Conservation (phyloP, 92 coral and sea anemone genomes). For the Metridium senile region DNA sequence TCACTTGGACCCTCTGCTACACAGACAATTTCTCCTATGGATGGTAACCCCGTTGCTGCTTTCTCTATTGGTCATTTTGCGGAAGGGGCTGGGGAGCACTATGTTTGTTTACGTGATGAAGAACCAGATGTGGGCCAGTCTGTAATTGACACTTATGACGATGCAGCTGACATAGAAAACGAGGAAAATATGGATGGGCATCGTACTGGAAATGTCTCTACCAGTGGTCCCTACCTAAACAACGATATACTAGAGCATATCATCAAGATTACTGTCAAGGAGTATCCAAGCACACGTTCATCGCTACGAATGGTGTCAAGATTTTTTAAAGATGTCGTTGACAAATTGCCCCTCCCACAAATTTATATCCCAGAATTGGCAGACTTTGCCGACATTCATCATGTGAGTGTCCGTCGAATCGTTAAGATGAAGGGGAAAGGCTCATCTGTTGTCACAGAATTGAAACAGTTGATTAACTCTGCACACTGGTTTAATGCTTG, state of each 20-base stretch:
- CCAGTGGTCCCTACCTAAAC: conserved; percentile 14
- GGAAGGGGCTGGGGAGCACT: conserved; percentile 43
- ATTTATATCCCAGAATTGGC: conserved; percentile 37
- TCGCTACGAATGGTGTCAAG: conserved; percentile 48
- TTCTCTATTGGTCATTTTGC: conserved; percentile 49
- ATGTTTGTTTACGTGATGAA: conserved; percentile 35
- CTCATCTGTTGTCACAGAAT: conserved; percentile 16
- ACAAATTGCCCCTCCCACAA: conserved; percentile 35
- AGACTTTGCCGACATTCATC: conserved; percentile 28
- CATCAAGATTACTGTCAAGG: conserved; percentile 20
- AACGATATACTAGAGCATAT: conserved; percentile 23
- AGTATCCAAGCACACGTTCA: conserved; percentile 44
- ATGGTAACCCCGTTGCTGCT: neutral
- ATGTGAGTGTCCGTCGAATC: conserved; percentile 39
- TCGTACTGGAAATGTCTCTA: neutral
- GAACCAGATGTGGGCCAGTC: conserved; percentile 27
- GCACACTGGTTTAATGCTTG: conserved; percentile 37
- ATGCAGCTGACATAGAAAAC: neutral
- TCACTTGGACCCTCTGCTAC: conserved; percentile 40
- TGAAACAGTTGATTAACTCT: conserved; percentile 33
- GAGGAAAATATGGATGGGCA: neutral
- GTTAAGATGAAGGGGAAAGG: conserved; percentile 43
- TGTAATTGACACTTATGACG: neutral
- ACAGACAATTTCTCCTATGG: neutral
- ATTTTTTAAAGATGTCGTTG: conserved; percentile 40